Evolutionary conservation across 2,888 invertebrate species (phyloP), one percentile per base, ranked within the genome.

Genomic region (Aphrophora alni): DNA sequence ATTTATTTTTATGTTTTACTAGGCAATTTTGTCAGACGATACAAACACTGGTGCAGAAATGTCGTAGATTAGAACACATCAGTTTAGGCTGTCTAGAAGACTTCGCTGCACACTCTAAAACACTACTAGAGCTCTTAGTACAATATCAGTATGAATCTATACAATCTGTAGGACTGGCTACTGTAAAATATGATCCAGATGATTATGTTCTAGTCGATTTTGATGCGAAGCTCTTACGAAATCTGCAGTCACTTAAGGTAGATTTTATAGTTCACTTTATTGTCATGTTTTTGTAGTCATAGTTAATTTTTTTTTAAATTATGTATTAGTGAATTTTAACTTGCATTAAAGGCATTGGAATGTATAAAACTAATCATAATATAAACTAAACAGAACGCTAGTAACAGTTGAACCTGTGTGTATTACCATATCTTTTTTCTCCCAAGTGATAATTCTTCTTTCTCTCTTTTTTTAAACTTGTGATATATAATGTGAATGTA

Each of bases 111-210:
- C 88, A 88, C 84, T 87, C 89, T 21, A 88, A 87, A 77, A 84
- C 87, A 51, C 87, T 91, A 78, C 84, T 91, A 38, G 86, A 88
- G 51, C 86, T 88, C 5, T 87, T 91, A 59, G 87, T 87, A 69
- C 85, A 87, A 69, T 87, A 89, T 84, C 91, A 91, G 78, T 87
- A 92, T 73, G 89, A 90, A 84, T 90, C 91, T 81, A 87, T 95
- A 75, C 89, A 90, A 81, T 90, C 91, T 83, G 89, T 95, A 70
- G 93, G 93, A 85, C 88, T 95, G 84, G 93, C 94, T 83, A 93
- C 93, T 76, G 91, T 95, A 38, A 94, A 94, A 88, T 93, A 93
- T 87, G 93, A 94, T 89, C 93, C 94, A 80, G 91, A 92, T 85
- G 90, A 91, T 86, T 94, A 94, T 88, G 90, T 91, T 76, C 88